Conservation (phyloP, 2,888 invertebrate genomes). For the Tethea ocularis region DNA sequence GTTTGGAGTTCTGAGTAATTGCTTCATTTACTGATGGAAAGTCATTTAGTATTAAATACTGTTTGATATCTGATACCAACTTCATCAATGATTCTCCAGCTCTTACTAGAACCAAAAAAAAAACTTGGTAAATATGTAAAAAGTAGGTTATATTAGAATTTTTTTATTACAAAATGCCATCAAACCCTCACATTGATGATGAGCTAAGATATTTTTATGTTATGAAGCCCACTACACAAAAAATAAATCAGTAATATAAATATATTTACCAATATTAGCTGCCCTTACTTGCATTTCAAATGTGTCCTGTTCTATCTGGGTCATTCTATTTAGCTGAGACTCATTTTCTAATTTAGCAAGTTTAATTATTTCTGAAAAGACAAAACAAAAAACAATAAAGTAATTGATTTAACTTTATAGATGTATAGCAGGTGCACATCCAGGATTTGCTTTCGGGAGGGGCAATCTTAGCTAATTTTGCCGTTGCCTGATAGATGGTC, state of each 20-base stretch:
- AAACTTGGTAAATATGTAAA: conserved; percentile 5
- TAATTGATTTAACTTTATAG: neutral
- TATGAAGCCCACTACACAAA: no score
- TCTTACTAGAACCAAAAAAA: conserved; percentile 85
- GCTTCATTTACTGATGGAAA: conserved; percentile 99
- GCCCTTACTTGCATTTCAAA: conserved; percentile 99
- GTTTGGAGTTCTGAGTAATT: conserved; percentile 95
- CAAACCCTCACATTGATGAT: no score
- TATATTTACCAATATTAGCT: conserved; percentile 90
- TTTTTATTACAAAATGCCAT: no score
- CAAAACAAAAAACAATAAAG: neutral
- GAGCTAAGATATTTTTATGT: no score
- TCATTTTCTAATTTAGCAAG: conserved; percentile 95
- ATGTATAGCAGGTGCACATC: no score
- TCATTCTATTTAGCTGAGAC: conserved; percentile 93
- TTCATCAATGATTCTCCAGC: conserved; percentile 99
- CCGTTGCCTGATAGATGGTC: no score
- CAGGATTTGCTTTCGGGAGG: no score
- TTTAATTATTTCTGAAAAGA: conserved; percentile 92
- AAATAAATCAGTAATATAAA: no score
- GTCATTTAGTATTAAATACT: conserved; percentile 98
- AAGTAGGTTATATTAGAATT: neutral
- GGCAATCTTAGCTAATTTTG: no score
- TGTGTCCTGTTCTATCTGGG: conserved; percentile 97
- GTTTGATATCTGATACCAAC: conserved; percentile 98